Evolutionary conservation across 2,888 invertebrate genomes (phyloP).

Genomic region (Coelopa pilipes): DNA sequence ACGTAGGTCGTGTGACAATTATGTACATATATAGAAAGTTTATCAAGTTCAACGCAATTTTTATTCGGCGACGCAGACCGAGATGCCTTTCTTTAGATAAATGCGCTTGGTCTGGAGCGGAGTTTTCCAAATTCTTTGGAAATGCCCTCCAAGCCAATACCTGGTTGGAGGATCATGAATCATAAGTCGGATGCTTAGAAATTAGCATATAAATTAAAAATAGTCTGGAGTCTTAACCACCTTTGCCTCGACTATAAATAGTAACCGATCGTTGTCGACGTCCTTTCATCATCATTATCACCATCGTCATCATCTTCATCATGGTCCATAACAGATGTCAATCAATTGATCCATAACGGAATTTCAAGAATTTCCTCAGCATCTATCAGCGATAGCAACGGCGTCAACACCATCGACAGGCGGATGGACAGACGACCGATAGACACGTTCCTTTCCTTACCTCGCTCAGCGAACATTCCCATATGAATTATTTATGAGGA

Average conservation of each 20-base stretch:
- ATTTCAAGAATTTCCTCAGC: slow-evolving; percentile 16
- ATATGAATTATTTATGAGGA: slow-evolving; percentile 40
- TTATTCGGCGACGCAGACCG: not conserved
- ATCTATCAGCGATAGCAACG: not conserved
- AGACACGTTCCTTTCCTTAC: not conserved
- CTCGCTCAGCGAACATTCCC: slow-evolving; percentile 30
- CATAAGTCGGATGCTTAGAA: not conserved
- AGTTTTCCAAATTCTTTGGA: too few relatives aligned
- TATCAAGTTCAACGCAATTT: slow-evolving; percentile 27
- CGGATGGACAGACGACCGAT: not conserved
- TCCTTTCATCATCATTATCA: not conserved
- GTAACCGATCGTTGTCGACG: not conserved
- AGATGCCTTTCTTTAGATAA: too few relatives aligned
- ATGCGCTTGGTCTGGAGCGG: too few relatives aligned
- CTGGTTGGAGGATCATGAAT: too few relatives aligned
- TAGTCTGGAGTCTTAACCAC: slow-evolving; percentile 1
- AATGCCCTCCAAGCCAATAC: too few relatives aligned
- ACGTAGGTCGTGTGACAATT: slow-evolving; percentile 68
- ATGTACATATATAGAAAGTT: slow-evolving; percentile 36
- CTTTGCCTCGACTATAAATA: slow-evolving; percentile 15
- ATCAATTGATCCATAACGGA: slow-evolving; percentile 27
- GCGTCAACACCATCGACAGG: not conserved
- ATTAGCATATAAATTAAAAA: slow-evolving; percentile 31
- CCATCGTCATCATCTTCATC: not conserved
- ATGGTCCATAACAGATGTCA: slow-evolving; percentile 13